Evolutionary conservation across 2,797 vertebrate genomes (phyloP), one percentile per base, ranked within the genome.

Genomic region (Chromis chromis): DNA sequence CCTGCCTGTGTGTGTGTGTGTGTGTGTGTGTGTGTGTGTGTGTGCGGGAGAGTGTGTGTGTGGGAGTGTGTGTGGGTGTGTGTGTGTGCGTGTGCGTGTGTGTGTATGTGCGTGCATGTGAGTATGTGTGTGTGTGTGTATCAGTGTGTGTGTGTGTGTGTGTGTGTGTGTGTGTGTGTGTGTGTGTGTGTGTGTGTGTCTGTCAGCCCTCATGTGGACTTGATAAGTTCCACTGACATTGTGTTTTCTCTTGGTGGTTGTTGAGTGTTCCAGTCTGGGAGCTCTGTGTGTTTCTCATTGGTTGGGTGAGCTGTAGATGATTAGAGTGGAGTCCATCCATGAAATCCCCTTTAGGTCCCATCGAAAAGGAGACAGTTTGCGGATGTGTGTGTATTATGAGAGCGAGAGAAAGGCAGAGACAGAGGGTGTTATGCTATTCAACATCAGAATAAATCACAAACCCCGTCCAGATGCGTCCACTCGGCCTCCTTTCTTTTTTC

Each of bases 211-310:
- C 92, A 91, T 93, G 90, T 91, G 90, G 90, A 90, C 86, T 88
- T 88, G 90, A 92, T 93, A 92, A 92, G 90, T 92, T 91, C 74
- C 79, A 82, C 89, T 91, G 91, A 93, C 90, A 90, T 81, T 88
- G 89, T 92, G 89, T 92, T 93, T 93, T 92, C 89, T 91, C 91
- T 93, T 86, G 78, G 91, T 86, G 92, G 91, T 91, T 90, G 88
- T 82, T 86, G 89, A 90, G 91, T 68, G 84, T 91, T 93, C 90
- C 88, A 88, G 87, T 91, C 89, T 89, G 84, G 79, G 81, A 88
- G 81, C 67, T 1, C 77, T 87, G 84, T 88, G 85, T 91, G 90
- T 84, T 93, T 89, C 88, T 90, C 88, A 81, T 90, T 86, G 90
- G 90, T 70, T 68, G 83, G 33, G 55, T 70, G 86, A 92, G 87